Base-by-base conservation (phyloP, 2,113 vertebrate genomes). In the Trichechus manatus region DNA sequence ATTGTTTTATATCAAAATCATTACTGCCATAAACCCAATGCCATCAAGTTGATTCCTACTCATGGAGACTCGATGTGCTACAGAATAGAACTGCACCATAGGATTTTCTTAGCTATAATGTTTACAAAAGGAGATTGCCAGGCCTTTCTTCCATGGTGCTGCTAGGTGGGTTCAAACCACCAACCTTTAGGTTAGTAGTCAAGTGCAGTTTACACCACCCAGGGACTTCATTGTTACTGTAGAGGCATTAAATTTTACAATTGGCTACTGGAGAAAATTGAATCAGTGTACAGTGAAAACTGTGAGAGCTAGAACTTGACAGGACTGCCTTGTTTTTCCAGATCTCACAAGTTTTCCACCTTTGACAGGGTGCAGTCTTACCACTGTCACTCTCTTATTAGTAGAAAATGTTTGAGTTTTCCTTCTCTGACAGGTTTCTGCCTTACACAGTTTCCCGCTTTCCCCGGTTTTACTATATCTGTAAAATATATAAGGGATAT, bases 1-100 rank as follows among this genome's bases (percentile, higher is more conserved):
- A 50, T 22, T 36, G 9, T 66, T 93, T 75, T 93, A 33, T 81
- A 63, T 90, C 39, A 79, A 88, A 93, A 85, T 74, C 9, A 70
- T 82, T 72, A 70, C 84, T 72, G 42, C 31, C 23, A 84, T 33
- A n/a, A 6, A 33, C 68, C 17, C 33, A 14, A 5, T n/a, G 33
- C 33, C 33, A n/a, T n/a, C 11, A 19, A 17, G 68, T 70, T 70
- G 68, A 31, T 15, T 70, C 17, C 33, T 31, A 70, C 17, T 33
- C 11, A 33, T 70, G 33, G 31, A n/a, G 15, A 15, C 68, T 33
- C 33, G 33, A n/a, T n/a, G 68, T 70, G 68, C n/a, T 70, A n/a
- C 68, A 70, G 15, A n/a, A 31, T 19, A n/a, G 68, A 70, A n/a
- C 33, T 6, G 33, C 33, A n/a, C 66, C 31, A n/a, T 5, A 15